phyloP scores from a whole-genome alignment of 2,888 invertebrate species.

The Ennomos quercinarius region DNA sequence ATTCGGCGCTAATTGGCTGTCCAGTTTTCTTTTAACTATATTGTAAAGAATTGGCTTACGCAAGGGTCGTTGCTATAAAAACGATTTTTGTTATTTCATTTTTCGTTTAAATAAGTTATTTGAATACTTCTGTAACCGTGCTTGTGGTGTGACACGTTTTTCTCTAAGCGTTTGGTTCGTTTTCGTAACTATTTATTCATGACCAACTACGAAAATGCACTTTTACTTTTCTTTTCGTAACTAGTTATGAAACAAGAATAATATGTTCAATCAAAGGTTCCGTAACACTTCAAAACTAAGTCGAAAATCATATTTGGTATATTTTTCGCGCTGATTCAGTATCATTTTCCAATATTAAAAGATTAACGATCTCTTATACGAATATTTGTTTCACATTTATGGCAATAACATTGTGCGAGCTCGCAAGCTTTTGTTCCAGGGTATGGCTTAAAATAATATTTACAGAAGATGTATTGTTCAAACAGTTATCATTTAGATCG shows the following conservation, averaged over 20 bases:
- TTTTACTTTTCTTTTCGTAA: too few relatives aligned
- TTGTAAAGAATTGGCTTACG: conserved; percentile 10
- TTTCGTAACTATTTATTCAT: too few relatives aligned
- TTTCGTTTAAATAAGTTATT: too few relatives aligned
- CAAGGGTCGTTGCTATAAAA: conserved; percentile 2
- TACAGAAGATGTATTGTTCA: conserved; percentile 37
- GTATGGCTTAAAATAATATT: conserved; percentile 35
- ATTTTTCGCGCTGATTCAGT: conserved; percentile 7
- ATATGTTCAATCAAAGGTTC: too few relatives aligned
- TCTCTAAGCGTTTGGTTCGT: too few relatives aligned
- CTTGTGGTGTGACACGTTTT: too few relatives aligned
- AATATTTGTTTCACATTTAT: conserved; percentile 20
- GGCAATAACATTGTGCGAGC: conserved; percentile 21
- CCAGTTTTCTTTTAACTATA: conserved; percentile 20
- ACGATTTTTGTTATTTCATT: conserved; percentile 9
- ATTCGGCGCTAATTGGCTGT: conserved; percentile 21
- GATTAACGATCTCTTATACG: conserved; percentile 2
- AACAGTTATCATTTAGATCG: conserved; percentile 43
- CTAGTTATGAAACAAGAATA: too few relatives aligned
- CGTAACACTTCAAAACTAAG: too few relatives aligned
- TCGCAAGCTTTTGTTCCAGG: conserved; percentile 33
- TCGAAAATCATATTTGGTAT: conserved; percentile 14
- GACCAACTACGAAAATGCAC: too few relatives aligned
- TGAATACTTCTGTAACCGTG: too few relatives aligned
- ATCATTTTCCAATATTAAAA: conserved; percentile 6